A percentile compares a stretch with the other conserved stretches of the same genome.
phyloP scores from a whole-genome alignment of 2,888 invertebrate species.

The Eilema caniola region DNA sequence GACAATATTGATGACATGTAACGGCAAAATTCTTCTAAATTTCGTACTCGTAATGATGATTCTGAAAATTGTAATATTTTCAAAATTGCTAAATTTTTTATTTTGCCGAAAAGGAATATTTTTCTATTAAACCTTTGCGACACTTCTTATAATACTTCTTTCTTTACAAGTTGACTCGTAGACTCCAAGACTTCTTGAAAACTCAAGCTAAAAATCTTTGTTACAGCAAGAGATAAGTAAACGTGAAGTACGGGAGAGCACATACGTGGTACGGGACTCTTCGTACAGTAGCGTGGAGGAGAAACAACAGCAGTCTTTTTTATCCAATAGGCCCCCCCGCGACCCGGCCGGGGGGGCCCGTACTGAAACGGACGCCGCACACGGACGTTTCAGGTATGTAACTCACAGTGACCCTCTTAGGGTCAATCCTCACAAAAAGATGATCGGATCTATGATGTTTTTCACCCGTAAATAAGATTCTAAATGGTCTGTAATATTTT shows the following conservation, averaged over 20 bases:
- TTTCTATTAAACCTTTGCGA: no score
- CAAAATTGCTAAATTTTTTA: no score
- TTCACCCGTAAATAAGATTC: no score
- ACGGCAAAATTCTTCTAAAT: no score
- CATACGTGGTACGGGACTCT: conserved; percentile 81
- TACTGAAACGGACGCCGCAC: conserved; percentile 87
- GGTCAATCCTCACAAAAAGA: no score
- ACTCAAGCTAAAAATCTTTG: conserved; percentile 19
- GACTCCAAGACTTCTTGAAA: not conserved
- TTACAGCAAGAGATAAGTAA: conserved; percentile 77
- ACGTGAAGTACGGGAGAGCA: conserved; percentile 79
- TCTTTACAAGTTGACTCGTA: not conserved
- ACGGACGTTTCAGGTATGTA: conserved; percentile 82
- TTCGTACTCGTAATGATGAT: no score
- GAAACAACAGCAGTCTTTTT: conserved; percentile 85
- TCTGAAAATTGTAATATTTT: no score
- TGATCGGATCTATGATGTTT: no score
- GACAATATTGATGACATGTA: no score
- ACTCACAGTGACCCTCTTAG: no score
- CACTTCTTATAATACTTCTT: not conserved
- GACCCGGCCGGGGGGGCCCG: conserved; percentile 86
- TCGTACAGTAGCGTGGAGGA: conserved; percentile 83
- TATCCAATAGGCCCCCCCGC: conserved; percentile 88
- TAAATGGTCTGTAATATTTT: no score
- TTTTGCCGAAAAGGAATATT: no score